A percentile compares a stretch with the other conserved stretches of the same genome.
Evolutionary conservation across 1,140 invertebrate species (phyloP).

Genomic region (Platorchestia sp.): DNA sequence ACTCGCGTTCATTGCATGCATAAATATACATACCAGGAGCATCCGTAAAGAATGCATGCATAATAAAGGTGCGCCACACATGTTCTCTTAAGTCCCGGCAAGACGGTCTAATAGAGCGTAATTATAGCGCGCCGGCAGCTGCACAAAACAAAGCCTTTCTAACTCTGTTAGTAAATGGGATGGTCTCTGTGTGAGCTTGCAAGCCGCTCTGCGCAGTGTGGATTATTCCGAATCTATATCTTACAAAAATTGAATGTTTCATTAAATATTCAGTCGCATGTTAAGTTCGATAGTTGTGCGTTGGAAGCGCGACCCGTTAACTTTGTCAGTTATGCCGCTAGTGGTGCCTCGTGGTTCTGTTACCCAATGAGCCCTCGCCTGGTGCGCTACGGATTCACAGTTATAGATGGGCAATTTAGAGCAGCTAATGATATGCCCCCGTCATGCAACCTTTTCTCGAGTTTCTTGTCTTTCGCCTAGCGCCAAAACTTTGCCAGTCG

Average conservation of each 20-base stretch:
- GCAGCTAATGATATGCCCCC: slow-evolving; percentile 17
- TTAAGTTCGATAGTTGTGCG: not conserved
- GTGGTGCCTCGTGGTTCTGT: not conserved
- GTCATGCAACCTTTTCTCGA: not conserved
- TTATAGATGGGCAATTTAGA: slow-evolving; percentile 13
- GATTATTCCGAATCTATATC: not conserved
- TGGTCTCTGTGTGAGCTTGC: not conserved
- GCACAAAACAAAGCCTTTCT: slow-evolving; percentile 26
- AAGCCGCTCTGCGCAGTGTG: not conserved
- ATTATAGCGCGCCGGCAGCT: not conserved
- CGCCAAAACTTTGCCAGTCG: not conserved
- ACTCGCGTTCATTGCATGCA: not conserved
- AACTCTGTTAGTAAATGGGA: not conserved
- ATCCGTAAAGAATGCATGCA: not conserved
- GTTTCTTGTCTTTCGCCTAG: not conserved
- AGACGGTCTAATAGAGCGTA: slow-evolving; percentile 24
- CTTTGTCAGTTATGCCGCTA: not conserved
- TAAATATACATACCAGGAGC: not conserved
- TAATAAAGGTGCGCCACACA: slow-evolving; percentile 5
- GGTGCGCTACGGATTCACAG: not conserved
- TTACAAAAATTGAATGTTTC: not conserved
- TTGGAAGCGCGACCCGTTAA: not conserved
- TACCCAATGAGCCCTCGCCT: not conserved
- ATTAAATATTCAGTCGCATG: not conserved
- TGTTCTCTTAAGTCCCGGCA: not conserved